Base-by-base conservation (phyloP, 2,888 invertebrate genomes). In the Lampropteryx suffumata region DNA sequence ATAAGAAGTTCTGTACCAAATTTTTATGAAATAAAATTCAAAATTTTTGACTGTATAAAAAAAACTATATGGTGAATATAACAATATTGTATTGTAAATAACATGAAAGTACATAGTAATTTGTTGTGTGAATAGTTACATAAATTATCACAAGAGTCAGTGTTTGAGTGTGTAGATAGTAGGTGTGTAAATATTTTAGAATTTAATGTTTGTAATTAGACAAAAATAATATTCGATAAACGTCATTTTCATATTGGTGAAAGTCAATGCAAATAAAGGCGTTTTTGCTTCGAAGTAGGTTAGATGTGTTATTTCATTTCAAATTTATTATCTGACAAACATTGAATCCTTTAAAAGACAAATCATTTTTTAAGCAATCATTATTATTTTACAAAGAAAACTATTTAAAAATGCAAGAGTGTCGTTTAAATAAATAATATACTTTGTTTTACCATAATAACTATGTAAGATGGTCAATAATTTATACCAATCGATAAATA, bases 91-190 rank as follows among this genome's bases (percentile, higher is more conserved):
- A 44, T 53, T 87, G 84, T 85, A 85, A 78, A 88, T 87, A 88
- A 78, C 75, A 78, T 78, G 79, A 77, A 74, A 67, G 69, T 74
- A 71, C 21, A 21, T 21, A 17, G 82, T 79, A 80, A 74, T 78
- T 76, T 80, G 86, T 85, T 84, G 88, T 87, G 88, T 88, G 88
- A 77, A 88, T 89, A 89, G 84, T 73, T 12, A 70, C 50, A 73
- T 81, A 76, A 80, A 76, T 82, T 79, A 55, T 72, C 64, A 69
- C 76, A 73, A 78, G 72, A 73, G 69, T 84, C 81, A 73, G 81
- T 85, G 88, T 88, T 79, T 81, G 87, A 81, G 89, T 84, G 88
- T 87, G 87, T 89, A 88, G 87, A 87, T 87, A 87, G 69, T 77
- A 69, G 72, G n/a, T 64, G 59, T 84, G 81, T 81, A 83, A 62